Conservation (phyloP, 2,113 vertebrate species). For the Paratilapia polleni region DNA sequence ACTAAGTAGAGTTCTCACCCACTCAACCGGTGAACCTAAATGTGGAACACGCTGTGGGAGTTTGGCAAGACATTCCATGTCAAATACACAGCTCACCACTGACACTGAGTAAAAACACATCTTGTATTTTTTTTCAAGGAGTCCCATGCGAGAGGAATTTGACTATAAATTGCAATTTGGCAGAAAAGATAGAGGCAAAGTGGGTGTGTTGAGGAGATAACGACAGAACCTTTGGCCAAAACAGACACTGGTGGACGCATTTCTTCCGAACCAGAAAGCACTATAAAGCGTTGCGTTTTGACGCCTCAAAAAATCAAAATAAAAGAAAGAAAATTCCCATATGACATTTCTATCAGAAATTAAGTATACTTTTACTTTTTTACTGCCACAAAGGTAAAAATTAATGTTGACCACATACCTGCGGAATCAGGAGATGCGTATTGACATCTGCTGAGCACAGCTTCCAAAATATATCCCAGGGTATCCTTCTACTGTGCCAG, state of each 20-base stretch:
- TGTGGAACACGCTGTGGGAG: not conserved
- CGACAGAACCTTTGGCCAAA: slow-evolving; percentile 32
- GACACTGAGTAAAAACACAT: not conserved
- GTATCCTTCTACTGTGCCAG: slow-evolving; percentile 27
- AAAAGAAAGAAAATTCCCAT: not conserved
- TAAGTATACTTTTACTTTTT: not conserved
- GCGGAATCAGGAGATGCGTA: slow-evolving; percentile 4
- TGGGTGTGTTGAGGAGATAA: slow-evolving; percentile 49
- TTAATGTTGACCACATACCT: slow-evolving; percentile 55
- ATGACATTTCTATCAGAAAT: not conserved
- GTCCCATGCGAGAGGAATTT: not conserved
- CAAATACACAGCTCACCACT: not conserved
- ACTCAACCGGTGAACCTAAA: slow-evolving; percentile 44
- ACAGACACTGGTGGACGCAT: not conserved
- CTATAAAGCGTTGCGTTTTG: not conserved
- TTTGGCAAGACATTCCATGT: not conserved
- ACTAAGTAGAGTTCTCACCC: not conserved
- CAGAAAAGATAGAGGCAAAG: slow-evolving; percentile 3
- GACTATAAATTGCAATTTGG: not conserved
- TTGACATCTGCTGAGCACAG: slow-evolving; percentile 17
- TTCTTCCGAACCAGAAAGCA: not conserved
- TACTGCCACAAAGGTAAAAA: not conserved
- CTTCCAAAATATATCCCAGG: slow-evolving; percentile 39
- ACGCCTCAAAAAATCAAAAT: not conserved
- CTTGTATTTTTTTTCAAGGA: not conserved